Percentiles rank a stretch among this genome's conserved stretches.
Conservation (phyloP, 1,140 invertebrate species). For the Nylanderia fulva region DNA sequence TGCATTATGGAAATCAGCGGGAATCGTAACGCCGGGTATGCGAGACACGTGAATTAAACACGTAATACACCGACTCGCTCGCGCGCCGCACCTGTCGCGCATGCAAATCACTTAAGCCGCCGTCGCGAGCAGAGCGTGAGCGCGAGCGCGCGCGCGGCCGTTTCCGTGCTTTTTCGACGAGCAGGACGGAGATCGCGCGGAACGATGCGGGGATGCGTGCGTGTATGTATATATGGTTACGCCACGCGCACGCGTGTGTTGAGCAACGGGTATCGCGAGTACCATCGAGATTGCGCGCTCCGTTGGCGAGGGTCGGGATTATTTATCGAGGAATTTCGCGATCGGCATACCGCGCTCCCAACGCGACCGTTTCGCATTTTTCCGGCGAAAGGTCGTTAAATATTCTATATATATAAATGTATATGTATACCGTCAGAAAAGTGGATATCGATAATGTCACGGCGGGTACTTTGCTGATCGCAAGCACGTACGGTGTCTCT, state of each 20-base stretch:
- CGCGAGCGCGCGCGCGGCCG: constrained; percentile 61
- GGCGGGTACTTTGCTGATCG: neutral
- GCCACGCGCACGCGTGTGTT: neutral
- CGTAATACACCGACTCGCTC: constrained; percentile 78
- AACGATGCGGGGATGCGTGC: neutral
- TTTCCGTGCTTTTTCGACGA: constrained; percentile 70
- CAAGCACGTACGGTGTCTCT: neutral
- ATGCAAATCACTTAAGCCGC: constrained; percentile 78
- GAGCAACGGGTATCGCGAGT: constrained; percentile 20
- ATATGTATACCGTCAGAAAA: constrained; percentile 5
- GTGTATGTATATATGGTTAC: neutral
- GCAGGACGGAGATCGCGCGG: constrained; percentile 9
- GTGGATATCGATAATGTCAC: constrained; percentile 25
- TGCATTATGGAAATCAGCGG: constrained; percentile 74
- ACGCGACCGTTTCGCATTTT: constrained; percentile 29
- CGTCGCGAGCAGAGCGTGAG: no score
- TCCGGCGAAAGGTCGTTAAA: constrained; percentile 5
- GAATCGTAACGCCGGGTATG: constrained; percentile 75
- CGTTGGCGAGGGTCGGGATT: constrained; percentile 11
- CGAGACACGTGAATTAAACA: constrained; percentile 81
- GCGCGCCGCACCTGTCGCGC: constrained; percentile 79
- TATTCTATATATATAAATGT: neutral
- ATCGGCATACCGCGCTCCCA: constrained; percentile 7
- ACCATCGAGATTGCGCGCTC: neutral
- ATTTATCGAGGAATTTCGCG: constrained; percentile 59